A percentile compares a stretch with the other conserved stretches of the same genome.
phyloP scores from a whole-genome alignment of 2,113 vertebrate genomes.

The Kryptolebias marmoratus region DNA sequence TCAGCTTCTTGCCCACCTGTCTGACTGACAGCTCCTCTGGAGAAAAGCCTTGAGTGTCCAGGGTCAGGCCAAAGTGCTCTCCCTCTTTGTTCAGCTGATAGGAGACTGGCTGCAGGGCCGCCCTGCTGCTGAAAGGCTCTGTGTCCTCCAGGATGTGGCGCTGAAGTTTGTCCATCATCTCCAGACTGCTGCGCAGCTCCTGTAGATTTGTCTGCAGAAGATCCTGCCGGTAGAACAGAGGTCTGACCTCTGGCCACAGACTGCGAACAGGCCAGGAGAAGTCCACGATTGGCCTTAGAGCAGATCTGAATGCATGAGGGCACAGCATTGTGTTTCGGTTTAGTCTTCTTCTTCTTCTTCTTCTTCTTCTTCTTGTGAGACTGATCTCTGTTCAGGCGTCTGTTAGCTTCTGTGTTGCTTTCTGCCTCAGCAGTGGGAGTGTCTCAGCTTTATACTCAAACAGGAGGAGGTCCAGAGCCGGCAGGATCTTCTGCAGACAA shows the following conservation, averaged over 20 bases:
- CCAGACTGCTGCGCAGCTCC: conserved; percentile 35
- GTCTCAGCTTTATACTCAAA: conserved; percentile 27
- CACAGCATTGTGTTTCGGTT: conserved; percentile 18
- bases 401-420: conserved; percentile 4
- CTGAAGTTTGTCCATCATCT: conserved; percentile 63
- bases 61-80: conserved; percentile 59
- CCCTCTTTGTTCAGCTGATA: conserved; percentile 57
- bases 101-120: conserved; percentile 38
- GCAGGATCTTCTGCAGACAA: conserved; percentile 54
- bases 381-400: conserved; percentile 1
- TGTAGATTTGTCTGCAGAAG: conserved; percentile 44
- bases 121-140: conserved; percentile 49
- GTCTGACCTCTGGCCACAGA: conserved; percentile 58
- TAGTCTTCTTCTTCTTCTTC: conserved; percentile 11
- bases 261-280: conserved; percentile 7
- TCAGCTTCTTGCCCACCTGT: conserved; percentile 70
- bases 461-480: conserved; percentile 4
- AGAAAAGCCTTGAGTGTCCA: conserved; percentile 66
- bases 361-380: no score
- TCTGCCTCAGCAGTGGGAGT: conserved; percentile 33
- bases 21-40: conserved; percentile 72
- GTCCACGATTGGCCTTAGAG: conserved; percentile 12
- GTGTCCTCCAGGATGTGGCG: conserved; percentile 62
- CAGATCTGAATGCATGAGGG: conserved; percentile 23
- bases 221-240: conserved; percentile 65